Base-by-base conservation (phyloP, 2,113 vertebrate species). In the Notarius quadriscutis region DNA sequence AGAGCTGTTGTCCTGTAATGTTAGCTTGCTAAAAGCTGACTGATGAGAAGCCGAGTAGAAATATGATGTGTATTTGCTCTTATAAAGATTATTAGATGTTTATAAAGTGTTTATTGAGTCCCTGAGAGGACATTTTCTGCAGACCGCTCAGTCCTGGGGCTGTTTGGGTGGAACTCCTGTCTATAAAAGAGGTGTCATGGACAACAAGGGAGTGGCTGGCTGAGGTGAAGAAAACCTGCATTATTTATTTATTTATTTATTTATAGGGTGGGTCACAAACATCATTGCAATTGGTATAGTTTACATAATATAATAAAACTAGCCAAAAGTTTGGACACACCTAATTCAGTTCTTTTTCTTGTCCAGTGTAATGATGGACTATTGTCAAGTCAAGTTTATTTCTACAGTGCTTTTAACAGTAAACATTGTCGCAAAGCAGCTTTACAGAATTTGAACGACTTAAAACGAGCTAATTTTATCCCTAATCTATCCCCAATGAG, bases 131-230 rank as follows among this genome's bases (percentile, higher is more conserved):
- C 4, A 30, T 82, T 60, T 63, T 2, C 63, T 34, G 25, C 1
- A 9, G 12, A 5, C 74, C 0, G 53, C 4, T 9, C 41, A 22
- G 48, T 25, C 6, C 4, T 22, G 20, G 10, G 8, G 11, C 25
- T 57, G 77, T 80, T 57, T 27, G 34, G 22, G 7, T 81, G 18
- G 58, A 11, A n/a, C 5, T 17, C 2, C 34, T 41, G 34, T 3
- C 34, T 41, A 41, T 57, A 17, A 10, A 58, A 58, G 15, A 78
- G 27, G n/a, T 30, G 1, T 58, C 4, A 53, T 78, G 20, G 34
- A 48, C 60, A 48, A 63, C 30, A 14, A 83, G 81, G 62, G 81
- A 83, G 81, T 67, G 81, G 81, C 81, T 83, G 63, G 18, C 22
- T 62, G 2, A 81, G 30, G n/a, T 58, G 57, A 62, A 62, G n/a